Evolutionary conservation across 2,113 vertebrate species (phyloP).

Genomic region (Poicephalus gulielmi): DNA sequence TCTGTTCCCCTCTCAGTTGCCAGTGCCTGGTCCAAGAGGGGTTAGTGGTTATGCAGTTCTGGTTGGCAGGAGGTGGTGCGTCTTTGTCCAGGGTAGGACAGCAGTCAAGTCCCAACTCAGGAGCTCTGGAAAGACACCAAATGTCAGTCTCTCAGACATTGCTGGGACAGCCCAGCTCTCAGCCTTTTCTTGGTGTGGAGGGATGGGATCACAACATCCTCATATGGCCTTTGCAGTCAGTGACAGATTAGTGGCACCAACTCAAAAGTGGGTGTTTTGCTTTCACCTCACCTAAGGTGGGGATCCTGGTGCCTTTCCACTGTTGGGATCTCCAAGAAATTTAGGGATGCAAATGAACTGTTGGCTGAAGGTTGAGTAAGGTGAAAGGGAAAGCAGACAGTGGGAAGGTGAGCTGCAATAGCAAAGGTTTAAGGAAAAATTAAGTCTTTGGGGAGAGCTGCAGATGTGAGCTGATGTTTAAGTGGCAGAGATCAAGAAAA

Average conservation of each 20-base stretch:
- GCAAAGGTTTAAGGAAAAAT: neutral
- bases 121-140: neutral
- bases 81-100: neutral
- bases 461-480: neutral
- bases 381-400: neutral
- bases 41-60: neutral
- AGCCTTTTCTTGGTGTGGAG: neutral
- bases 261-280: neutral
- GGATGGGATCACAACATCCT: neutral
- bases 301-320: neutral
- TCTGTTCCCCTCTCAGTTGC: neutral
- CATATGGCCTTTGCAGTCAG: fast-evolving
- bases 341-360: neutral
- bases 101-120: neutral
- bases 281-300: neutral
- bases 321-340: neutral
- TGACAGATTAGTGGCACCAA: neutral
- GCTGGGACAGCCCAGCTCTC: neutral
- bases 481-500: neutral
- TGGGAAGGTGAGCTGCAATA: fast-evolving
- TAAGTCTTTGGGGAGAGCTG: neutral
- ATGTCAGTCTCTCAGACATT: neutral
- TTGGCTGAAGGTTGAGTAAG: neutral
- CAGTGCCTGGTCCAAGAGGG: no score
- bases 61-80: neutral